These are phyloP conservation scores for Meriones unguiculatus DNA, from an alignment of 2,113 vertebrate species.

Conservation along the genomic window DNA sequence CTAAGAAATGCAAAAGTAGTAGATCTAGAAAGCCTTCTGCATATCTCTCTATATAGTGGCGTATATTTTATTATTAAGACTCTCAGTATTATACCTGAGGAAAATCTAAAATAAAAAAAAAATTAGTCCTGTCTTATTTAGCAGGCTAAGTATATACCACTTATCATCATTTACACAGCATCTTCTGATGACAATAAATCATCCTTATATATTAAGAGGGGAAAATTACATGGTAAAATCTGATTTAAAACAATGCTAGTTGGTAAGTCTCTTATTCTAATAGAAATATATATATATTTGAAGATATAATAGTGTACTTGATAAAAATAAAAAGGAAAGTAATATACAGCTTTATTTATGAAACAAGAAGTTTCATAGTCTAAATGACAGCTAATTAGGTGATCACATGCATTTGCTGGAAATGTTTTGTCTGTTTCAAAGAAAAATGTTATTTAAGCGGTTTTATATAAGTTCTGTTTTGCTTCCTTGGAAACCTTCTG, in stretches of 20 bases:
- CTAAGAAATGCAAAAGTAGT: constrained; percentile 9
- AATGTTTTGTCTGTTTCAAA: constrained; percentile 70
- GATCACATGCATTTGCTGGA: constrained; percentile 63
- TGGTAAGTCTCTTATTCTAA: not conserved
- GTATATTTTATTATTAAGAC: not conserved
- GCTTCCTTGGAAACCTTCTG: constrained; percentile 30
- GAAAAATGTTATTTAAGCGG: constrained; percentile 75
- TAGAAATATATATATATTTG: constrained; percentile 33
- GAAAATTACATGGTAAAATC: not conserved
- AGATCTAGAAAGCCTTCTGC: not conserved
- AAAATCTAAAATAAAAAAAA: not conserved
- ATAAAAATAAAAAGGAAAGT: constrained; percentile 52
- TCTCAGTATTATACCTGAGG: not conserved
- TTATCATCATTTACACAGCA: not conserved
- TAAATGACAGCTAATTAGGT: constrained; percentile 64
- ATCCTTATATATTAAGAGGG: not conserved
- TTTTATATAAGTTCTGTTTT: constrained; percentile 36
- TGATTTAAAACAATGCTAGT: not conserved
- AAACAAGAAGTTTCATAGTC: not conserved
- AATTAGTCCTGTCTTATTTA: not conserved
- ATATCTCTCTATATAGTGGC: not conserved
- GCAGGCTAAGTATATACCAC: not conserved
- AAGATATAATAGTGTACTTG: constrained; percentile 29
- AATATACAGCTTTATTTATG: constrained; percentile 37
- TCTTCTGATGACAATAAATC: constrained; percentile 8